These are phyloP conservation scores for Pseudochirops cupreus DNA, from an alignment of 2,797 vertebrate species.

Conservation along the genomic window DNA sequence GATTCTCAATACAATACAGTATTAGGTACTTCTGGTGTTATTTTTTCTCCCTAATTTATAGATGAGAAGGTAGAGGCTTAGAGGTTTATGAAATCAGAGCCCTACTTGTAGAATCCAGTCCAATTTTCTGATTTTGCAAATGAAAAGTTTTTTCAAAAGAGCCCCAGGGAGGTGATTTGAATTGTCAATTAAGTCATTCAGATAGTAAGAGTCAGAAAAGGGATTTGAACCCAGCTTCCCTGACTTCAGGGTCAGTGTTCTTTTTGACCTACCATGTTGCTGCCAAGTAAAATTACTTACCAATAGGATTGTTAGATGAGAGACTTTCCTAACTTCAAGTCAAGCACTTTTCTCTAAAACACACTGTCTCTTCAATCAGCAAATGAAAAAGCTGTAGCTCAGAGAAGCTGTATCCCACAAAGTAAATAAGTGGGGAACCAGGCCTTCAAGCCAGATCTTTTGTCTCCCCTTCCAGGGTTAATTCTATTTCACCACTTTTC, in stretches of 20 bases:
- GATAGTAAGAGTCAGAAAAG: neutral
- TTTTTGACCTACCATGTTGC: neutral
- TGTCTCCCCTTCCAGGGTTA: neutral
- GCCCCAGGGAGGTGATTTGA: constrained; percentile 14
- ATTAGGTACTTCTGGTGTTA: neutral
- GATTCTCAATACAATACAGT: neutral
- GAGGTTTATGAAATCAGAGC: neutral
- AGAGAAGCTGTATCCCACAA: neutral
- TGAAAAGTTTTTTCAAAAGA: constrained; percentile 30
- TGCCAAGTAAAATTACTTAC: neutral
- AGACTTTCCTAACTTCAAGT: neutral
- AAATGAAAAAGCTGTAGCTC: neutral
- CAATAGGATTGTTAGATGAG: neutral
- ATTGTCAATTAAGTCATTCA: neutral
- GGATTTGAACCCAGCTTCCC: neutral
- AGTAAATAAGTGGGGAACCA: neutral
- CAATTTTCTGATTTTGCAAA: constrained; percentile 17
- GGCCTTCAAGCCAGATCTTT: neutral
- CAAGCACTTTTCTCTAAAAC: neutral
- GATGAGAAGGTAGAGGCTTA: neutral
- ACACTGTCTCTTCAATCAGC: neutral
- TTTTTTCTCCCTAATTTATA: neutral
- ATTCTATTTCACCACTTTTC: neutral
- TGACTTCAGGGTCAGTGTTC: neutral
- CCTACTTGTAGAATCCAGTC: neutral